Evolutionary conservation across 2,797 vertebrate species (phyloP).

Genomic region (Neoniphon sammara): DNA sequence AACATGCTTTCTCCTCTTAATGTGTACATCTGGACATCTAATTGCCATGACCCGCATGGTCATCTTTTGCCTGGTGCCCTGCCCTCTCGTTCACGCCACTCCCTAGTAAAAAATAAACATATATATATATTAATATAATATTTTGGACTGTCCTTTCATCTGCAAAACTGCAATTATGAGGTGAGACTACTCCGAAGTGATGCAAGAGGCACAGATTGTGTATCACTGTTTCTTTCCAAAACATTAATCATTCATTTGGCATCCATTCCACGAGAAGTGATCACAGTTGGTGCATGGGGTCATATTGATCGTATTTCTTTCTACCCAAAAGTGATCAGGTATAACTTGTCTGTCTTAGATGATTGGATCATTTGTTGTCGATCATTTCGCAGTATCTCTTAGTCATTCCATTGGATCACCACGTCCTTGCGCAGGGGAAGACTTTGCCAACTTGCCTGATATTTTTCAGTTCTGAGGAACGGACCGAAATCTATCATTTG

Average conservation of each 20-base stretch:
- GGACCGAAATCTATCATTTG: constrained; percentile 5
- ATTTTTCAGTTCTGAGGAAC: constrained; percentile 46
- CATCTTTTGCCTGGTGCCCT: constrained; percentile 28
- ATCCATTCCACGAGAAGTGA: constrained; percentile 48
- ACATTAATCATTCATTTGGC: constrained; percentile 21
- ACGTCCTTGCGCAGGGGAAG: constrained; percentile 48
- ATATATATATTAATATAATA: neutral
- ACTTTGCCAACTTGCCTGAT: constrained; percentile 63
- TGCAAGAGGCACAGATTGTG: constrained; percentile 21
- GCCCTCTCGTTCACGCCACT: constrained; percentile 35
- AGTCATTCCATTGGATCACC: constrained; percentile 50
- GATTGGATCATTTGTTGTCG: constrained; percentile 41
- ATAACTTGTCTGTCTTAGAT: constrained; percentile 13
- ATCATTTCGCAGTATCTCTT: constrained; percentile 46
- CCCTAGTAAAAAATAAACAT: constrained; percentile 17
- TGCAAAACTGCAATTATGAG: constrained; percentile 23
- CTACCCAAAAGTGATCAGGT: constrained; percentile 50
- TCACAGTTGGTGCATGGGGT: constrained; percentile 65
- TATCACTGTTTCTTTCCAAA: constrained; percentile 1
- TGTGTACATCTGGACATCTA: constrained; percentile 23
- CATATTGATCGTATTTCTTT: constrained; percentile 44
- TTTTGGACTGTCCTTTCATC: constrained; percentile 44
- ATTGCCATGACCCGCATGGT: constrained; percentile 30
- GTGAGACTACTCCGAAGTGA: constrained; percentile 6
- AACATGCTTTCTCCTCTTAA: constrained; percentile 21